Evolutionary conservation across 2,888 invertebrate genomes (phyloP).

Genomic region (Cataglyphis albicans): DNA sequence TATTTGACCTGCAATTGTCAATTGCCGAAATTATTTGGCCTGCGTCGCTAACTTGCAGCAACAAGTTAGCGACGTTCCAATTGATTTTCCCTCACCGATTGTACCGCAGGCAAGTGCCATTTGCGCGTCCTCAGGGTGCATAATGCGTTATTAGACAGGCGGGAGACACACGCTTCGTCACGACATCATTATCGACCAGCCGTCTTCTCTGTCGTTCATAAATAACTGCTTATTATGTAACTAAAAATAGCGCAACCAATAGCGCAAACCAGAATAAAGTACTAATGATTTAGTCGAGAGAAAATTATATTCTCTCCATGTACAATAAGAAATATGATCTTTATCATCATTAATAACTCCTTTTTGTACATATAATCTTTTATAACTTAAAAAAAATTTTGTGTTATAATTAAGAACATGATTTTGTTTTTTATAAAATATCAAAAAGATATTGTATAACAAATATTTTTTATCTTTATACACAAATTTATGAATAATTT

Average conservation of each 20-base stretch:
- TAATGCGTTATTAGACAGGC: slow-evolving; percentile 71
- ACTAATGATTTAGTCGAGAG: not conserved
- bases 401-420: not conserved
- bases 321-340: not conserved
- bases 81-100: slow-evolving; percentile 54
- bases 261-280: not conserved
- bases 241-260: not conserved
- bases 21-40: slow-evolving; percentile 18
- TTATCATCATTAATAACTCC: not conserved
- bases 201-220: not conserved
- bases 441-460: not conserved
- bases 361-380: not conserved
- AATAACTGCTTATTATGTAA: slow-evolving; percentile 16
- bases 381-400: not conserved
- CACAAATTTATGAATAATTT: not conserved
- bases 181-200: slow-evolving; percentile 70
- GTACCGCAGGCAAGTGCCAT: slow-evolving; percentile 52
- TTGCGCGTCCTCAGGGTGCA: slow-evolving; percentile 63
- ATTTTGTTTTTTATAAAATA: not conserved
- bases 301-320: not conserved
- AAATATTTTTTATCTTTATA: not conserved
- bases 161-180: slow-evolving; percentile 71
- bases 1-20: slow-evolving; percentile 7
- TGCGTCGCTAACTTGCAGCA: slow-evolving; percentile 41
- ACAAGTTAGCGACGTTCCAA: slow-evolving; percentile 49